Conservation (phyloP, 2,888 invertebrate species). For the Odontomyia ornata region DNA sequence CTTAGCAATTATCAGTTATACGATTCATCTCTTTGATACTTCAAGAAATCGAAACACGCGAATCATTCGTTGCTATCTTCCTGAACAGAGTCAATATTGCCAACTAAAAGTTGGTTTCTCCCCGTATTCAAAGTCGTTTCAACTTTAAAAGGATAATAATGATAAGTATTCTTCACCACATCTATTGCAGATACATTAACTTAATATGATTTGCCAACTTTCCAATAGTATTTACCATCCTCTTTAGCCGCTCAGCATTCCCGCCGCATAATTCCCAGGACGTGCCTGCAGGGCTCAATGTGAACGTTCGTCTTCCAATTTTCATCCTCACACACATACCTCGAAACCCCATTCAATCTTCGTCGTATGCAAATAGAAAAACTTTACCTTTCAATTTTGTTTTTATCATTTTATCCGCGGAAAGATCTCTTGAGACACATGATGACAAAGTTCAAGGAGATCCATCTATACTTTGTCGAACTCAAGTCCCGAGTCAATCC, state of each 20-base stretch:
- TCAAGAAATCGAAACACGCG: too few species aligned
- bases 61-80: too few species aligned
- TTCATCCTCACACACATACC: background rate
- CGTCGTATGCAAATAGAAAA: constrained; percentile 33
- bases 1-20: too few species aligned
- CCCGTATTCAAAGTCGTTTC: background rate
- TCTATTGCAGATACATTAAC: constrained; percentile 5
- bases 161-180: constrained; percentile 16
- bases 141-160: background rate
- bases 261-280: background rate
- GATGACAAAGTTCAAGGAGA: constrained; percentile 31
- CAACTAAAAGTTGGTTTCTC: background rate
- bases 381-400: constrained; percentile 34
- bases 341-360: constrained; percentile 4
- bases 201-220: background rate
- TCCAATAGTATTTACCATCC: background rate
- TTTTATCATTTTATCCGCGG: constrained; percentile 20
- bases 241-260: background rate
- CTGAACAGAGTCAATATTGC: background rate
- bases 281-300: background rate
- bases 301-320: background rate
- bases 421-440: constrained; percentile 19
- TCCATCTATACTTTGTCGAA: background rate
- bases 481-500: background rate
- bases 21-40: too few species aligned